Evolutionary conservation across 37 sponge, comb jelly and placozoan species (phyloP), one percentile per base, ranked within the genome.

Genomic region (Diacarnus erythraeanus): DNA sequence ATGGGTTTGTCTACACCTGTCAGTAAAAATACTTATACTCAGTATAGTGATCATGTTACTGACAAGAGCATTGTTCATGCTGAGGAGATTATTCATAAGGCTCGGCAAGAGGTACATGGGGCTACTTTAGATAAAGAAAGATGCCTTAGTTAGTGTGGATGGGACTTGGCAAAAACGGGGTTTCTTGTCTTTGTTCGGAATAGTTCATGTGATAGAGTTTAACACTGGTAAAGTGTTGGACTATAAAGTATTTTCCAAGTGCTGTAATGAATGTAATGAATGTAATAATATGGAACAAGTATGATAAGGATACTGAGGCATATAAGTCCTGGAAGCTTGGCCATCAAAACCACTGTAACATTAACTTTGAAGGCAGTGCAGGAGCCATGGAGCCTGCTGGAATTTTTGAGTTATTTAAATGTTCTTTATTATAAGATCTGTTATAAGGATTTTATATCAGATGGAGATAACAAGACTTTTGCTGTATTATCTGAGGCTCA

Each of bases 301-400:
- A 38, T 3, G 41, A 77, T 23, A 57, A 77, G 38, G 25, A 4
- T 17, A 22, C 22, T 3, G 41, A 33, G 15, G 77, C 51, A 38
- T 77, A 38, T 38, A 40, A 77, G 41, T 10, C 35, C 21, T 77
- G 77, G 77, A 36, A 38, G 42, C 42, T 26, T 57, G 30, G 34
- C 22, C 75, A 77, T 27, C 26, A 59, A 42, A 25, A n/a, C 41
- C 25, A 12, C 10, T 77, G 64, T 36, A n/a, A 37, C 1, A 36
- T 61, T 21, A 61, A 77, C 3, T 77, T 63, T 38, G 42, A 8
- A 4, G 79, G 79, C 56, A 75, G 59, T 75, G 59, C 76, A 38
- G 72, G 47, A 25, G 71, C 72, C 0, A 80, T 80, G 81, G 81
- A 80, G 25, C 71, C 72, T 21, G 18, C 59, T 21, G 81, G 81